Evolutionary conservation across 2,113 vertebrate genomes (phyloP), one percentile per base, ranked within the genome.

Genomic region (Lipotes vexillifer): DNA sequence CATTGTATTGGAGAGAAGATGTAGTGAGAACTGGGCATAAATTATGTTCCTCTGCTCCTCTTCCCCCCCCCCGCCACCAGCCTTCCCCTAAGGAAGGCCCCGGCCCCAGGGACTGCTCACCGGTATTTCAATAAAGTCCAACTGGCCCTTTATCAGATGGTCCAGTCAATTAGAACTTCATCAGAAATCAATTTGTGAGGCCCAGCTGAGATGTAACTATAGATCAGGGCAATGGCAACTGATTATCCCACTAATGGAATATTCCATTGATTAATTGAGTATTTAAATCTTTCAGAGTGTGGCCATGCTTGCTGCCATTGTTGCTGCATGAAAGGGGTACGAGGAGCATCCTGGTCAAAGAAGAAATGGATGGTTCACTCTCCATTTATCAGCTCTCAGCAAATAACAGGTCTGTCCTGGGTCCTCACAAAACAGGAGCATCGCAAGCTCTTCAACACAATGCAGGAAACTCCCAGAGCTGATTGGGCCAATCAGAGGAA

Each of bases 221-320:
- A 99, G 98, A 99, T 99, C 98, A 98, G 98, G 65, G 90, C 97
- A 0, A 97, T 98, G 98, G 98, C 98, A 98, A 98, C 97, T 98
- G 98, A 99, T 99, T 98, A 98, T 98, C 98, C 98, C 97, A 84
- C 98, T 99, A 99, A 99, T 99, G 98, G 99, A 99, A 99, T 98
- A 99, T 98, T 98, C 98, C 98, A 99, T 98, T 99, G 99, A 99
- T 99, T 98, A 98, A 99, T 99, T 99, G 98, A 98, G 98, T 98
- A 98, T 99, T 98, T 98, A 98, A 98, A 98, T 98, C 97, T 97
- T 98, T 96, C 98, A 87, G 97, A 98, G 95, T 36, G 49, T 93
- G 95, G 84, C 97, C 96, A 65, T 92, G 94, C 97, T 96, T 82
- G 94, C 97, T 4, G 1, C 4, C 36, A 93, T 98, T 84, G 98